phyloP scores from a whole-genome alignment of 2,113 vertebrate species.

The Passer domesticus region DNA sequence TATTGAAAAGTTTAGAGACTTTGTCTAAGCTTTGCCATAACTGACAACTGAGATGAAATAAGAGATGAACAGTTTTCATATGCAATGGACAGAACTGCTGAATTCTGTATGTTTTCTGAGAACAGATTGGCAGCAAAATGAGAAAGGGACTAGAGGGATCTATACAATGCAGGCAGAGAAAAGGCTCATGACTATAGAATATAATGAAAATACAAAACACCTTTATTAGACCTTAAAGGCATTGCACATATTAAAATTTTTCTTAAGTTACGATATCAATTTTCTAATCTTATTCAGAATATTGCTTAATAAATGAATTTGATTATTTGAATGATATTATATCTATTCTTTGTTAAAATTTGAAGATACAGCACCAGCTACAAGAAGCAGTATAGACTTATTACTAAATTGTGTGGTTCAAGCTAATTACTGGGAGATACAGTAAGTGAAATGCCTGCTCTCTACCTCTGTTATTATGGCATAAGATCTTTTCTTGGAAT shows the following conservation, averaged over 20 bases:
- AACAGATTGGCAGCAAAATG: background rate
- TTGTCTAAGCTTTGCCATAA: background rate
- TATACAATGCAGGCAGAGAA: background rate
- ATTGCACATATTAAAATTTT: background rate
- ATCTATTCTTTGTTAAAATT: background rate
- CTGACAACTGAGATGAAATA: background rate
- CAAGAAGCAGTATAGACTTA: background rate
- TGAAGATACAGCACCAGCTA: background rate
- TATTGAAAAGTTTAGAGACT: slow-evolving; percentile 7
- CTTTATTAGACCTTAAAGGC: background rate
- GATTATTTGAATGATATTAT: background rate
- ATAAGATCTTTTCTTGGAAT: background rate
- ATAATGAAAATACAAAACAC: background rate
- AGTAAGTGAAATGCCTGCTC: background rate
- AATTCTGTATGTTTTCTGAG: background rate
- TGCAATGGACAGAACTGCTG: background rate
- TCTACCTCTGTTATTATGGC: background rate
- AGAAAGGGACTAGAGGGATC: background rate
- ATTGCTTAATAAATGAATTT: background rate
- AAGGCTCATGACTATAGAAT: background rate
- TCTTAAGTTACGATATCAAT: background rate
- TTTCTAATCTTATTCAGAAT: background rate
- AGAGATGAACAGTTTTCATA: background rate
- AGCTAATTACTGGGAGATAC: background rate
- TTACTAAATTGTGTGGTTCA: background rate